Percentiles rank a stretch among this genome's conserved stretches.
These are phyloP conservation scores for Bombus balteatus DNA, from an alignment of 1,140 invertebrate species.

Conservation along the genomic window DNA sequence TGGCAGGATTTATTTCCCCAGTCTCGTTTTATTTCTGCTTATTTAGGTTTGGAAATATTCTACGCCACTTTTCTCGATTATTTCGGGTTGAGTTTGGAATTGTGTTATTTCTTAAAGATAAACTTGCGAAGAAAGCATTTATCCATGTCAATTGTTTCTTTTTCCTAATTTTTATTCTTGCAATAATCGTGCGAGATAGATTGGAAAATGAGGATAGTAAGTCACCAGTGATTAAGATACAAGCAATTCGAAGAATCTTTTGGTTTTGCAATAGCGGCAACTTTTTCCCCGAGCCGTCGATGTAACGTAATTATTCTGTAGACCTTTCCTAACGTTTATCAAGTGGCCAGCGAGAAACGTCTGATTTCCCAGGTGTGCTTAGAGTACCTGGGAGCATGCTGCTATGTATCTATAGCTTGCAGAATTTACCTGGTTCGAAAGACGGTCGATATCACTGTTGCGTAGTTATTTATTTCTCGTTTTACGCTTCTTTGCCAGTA, in stretches of 20 bases:
- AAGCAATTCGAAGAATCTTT: background rate
- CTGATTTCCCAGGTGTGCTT: conserved; percentile 74
- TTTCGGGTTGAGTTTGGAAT: no score
- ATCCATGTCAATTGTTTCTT: no score
- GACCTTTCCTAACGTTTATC: conserved; percentile 68
- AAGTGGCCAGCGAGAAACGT: conserved; percentile 61
- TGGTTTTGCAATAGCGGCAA: conserved; percentile 36
- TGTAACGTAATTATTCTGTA: conserved; percentile 57
- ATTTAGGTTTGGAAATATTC: no score
- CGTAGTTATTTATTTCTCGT: background rate
- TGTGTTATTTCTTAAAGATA: no score
- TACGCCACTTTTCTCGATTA: no score
- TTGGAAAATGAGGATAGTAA: background rate
- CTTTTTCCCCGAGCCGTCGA: conserved; percentile 54
- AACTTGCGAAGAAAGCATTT: no score
- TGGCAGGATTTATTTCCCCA: no score
- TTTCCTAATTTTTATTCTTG: no score
- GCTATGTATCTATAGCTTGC: background rate
- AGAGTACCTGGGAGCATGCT: conserved; percentile 21
- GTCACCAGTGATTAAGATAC: no score
- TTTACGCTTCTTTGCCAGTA: background rate
- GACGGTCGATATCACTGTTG: conserved; percentile 19
- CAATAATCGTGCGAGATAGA: background rate
- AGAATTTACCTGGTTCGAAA: background rate
- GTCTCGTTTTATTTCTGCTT: no score